Evolutionary conservation across 2,113 vertebrate species (phyloP).

Genomic region (Heliornis fulica): DNA sequence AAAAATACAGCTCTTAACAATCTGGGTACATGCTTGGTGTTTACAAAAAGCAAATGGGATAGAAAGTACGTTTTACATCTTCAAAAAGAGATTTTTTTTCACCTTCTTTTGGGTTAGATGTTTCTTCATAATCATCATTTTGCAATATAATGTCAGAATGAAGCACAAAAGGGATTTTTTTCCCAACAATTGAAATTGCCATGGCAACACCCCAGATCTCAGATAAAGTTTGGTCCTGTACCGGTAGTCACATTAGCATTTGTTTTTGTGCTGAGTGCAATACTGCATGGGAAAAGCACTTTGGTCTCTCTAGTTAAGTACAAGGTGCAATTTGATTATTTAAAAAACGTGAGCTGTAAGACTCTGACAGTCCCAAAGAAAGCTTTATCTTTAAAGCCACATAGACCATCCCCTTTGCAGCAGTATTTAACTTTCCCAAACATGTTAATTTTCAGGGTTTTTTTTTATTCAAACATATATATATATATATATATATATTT

Average conservation of each 20-base stretch:
- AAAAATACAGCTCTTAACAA: not conserved
- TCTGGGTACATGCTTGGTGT: not conserved
- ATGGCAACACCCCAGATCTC: slow-evolving; percentile 80
- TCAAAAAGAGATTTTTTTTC: not conserved
- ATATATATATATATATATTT: not conserved
- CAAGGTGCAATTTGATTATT: slow-evolving; percentile 65
- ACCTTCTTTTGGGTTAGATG: not conserved
- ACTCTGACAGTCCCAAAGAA: slow-evolving; percentile 25
- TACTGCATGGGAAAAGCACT: slow-evolving; percentile 67
- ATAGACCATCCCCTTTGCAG: not conserved
- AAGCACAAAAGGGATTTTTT: slow-evolving; percentile 67
- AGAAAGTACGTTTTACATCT: not conserved
- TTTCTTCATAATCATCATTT: slow-evolving; percentile 69
- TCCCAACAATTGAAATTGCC: slow-evolving; percentile 75
- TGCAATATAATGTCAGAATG: slow-evolving; percentile 68
- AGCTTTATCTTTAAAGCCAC: slow-evolving; percentile 19
- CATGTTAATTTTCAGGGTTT: not conserved
- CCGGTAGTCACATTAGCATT: slow-evolving; percentile 72
- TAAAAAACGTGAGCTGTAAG: slow-evolving; percentile 46
- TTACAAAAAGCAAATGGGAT: slow-evolving; percentile 40
- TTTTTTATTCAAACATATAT: not conserved
- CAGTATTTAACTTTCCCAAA: not conserved
- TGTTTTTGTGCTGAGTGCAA: slow-evolving; percentile 64
- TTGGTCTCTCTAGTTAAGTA: slow-evolving; percentile 53
- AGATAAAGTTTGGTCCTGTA: slow-evolving; percentile 76